A percentile compares a stretch with the other conserved stretches of the same genome.
Conservation (phyloP, 2,888 invertebrate genomes). For the Himalopsyche kuldschensis region DNA sequence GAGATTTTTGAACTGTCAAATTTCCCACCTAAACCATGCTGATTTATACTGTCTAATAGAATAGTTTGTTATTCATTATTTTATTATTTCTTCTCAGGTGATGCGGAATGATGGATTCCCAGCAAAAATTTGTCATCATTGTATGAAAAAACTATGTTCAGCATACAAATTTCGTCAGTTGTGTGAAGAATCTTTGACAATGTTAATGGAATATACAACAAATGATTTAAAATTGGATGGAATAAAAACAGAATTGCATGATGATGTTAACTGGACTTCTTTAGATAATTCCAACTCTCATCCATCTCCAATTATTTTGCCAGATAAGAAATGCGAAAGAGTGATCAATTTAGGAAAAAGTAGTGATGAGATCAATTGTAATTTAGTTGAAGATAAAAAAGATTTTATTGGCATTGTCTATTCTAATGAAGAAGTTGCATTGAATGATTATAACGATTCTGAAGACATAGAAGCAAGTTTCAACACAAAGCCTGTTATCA, state of each 20-base stretch:
- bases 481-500: background rate
- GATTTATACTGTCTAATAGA: no score
- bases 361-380: background rate
- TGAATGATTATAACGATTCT: background rate
- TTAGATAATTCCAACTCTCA: background rate
- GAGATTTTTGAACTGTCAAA: no score
- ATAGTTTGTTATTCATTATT: no score
- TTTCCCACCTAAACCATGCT: no score
- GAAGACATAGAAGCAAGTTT: background rate
- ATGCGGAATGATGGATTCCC: conserved; percentile 30
- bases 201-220: conserved; percentile 12
- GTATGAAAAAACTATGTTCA: conserved; percentile 33
- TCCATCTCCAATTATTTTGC: background rate
- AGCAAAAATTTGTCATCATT: conserved; percentile 29
- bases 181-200: conserved; percentile 27
- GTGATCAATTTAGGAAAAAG: background rate
- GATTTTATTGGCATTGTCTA: background rate
- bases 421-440: background rate
- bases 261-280: background rate
- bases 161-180: conserved; percentile 33
- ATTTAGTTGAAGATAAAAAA: background rate
- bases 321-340: background rate
- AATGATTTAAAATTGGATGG: background rate
- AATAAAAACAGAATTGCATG: background rate
- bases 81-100: conserved; percentile 9